Evolutionary conservation across 2,113 vertebrate species (phyloP), one percentile per base, ranked within the genome.

Genomic region (Chloropsis hardwickii): DNA sequence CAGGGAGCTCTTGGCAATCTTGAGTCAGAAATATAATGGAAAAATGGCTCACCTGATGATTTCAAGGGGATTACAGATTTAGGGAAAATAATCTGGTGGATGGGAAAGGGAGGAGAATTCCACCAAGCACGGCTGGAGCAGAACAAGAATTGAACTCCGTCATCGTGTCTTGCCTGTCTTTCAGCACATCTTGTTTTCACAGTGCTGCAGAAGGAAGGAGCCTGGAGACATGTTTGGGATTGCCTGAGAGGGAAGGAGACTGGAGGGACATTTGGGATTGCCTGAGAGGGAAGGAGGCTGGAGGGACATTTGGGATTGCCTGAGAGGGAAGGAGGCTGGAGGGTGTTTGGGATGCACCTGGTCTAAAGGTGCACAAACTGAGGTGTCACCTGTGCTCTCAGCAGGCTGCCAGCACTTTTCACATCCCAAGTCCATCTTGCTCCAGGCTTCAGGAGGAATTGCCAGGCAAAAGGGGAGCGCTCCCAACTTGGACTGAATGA

Each of bases 51-150:
- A 78, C 86, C 74, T 92, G 84, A 69, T 90, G 66, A 69, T 90
- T 93, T 97, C 76, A 71, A 92, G 87, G 74, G 86, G 94, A 93
- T 94, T 83, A 85, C 62, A 92, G 84, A 91, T 57, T 95, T 83
- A 94, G 66, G 62, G 50, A 61, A 71, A 93, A 90, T 73, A 92
- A 94, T 94, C 90, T 54, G 35, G 42, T 27, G 40, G 82, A 71
- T 81, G 70, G 76, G 78, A 54, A 37, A 71, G 60, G 81, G 64
- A 94, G 31, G 47, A 65, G 66, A 81, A 89, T 72, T 86, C 54
- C 64, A 67, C 65, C 15, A 3, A 40, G 64, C 10, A 5, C 23
- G 45, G 27, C 51, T 64, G 16, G 44, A 76, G 70, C 39, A 67
- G 64, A 67, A 35, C 14, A n/a, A 87, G 37, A 61, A 50, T 9